phyloP scores from a whole-genome alignment of 2,888 invertebrate genomes.

The Chrysodeixis includens region DNA sequence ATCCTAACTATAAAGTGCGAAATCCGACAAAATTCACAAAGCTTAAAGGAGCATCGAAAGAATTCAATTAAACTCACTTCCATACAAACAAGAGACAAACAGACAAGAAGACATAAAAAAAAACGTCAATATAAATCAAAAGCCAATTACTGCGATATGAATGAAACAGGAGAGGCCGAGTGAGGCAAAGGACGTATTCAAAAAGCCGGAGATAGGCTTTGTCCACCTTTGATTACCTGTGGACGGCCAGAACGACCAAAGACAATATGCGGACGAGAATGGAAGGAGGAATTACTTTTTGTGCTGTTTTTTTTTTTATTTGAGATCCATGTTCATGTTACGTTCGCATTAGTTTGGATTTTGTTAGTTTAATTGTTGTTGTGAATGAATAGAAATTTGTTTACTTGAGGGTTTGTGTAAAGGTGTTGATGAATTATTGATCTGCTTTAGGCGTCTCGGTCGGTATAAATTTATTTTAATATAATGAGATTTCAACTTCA shows the following conservation, averaged over 20 bases:
- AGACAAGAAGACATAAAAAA: slow-evolving; percentile 18
- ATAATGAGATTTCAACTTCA: no score
- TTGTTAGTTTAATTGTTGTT: slow-evolving; percentile 44
- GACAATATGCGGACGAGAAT: slow-evolving; percentile 69
- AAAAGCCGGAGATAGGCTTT: slow-evolving; percentile 83
- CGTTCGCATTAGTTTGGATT: slow-evolving; percentile 35
- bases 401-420: not conserved
- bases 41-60: no score
- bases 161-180: slow-evolving; percentile 69
- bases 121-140: slow-evolving; percentile 76
- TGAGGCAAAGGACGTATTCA: slow-evolving; percentile 76
- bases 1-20: no score
- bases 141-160: slow-evolving; percentile 84
- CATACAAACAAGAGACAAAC: slow-evolving; percentile 11
- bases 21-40: no score
- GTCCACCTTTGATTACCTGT: slow-evolving; percentile 86
- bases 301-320: slow-evolving; percentile 45
- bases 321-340: slow-evolving; percentile 22
- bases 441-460: no score
- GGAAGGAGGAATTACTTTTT: slow-evolving; percentile 66
- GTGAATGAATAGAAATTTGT: not conserved
- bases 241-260: slow-evolving; percentile 65
- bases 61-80: not conserved
- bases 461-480: no score
- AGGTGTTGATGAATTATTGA: not conserved